These are phyloP conservation scores for Acipenser oxyrinchus DNA, from an alignment of 2,797 vertebrate genomes.

Conservation along the genomic window DNA sequence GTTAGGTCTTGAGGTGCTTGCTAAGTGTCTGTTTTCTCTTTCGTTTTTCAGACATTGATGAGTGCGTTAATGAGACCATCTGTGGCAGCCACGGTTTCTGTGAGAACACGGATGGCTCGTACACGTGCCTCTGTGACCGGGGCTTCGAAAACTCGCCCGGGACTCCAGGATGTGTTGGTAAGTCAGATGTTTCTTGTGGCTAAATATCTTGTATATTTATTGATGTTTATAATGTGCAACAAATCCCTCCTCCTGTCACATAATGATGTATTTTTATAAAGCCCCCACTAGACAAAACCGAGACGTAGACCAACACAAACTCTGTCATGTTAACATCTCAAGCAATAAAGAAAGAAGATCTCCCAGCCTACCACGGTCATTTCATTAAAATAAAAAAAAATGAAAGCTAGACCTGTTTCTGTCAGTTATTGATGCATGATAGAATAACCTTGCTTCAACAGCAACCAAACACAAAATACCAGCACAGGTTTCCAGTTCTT, in stretches of 20 bases:
- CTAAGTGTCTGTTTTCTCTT: constrained; percentile 22
- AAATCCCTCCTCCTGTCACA: too few species aligned
- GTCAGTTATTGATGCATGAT: too few species aligned
- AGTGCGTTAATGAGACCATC: constrained; percentile 56
- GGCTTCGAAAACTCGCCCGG: constrained; percentile 48
- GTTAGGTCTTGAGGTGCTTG: constrained; percentile 21
- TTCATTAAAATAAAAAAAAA: too few species aligned
- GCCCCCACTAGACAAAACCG: too few species aligned
- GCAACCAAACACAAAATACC: not conserved
- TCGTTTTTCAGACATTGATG: constrained; percentile 49
- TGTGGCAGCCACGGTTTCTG: constrained; percentile 57
- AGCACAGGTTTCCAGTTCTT: not conserved
- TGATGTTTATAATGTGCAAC: too few species aligned
- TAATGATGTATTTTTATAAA: too few species aligned
- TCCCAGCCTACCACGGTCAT: too few species aligned
- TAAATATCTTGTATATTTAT: too few species aligned
- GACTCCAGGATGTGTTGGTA: constrained; percentile 51
- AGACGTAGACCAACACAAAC: too few species aligned
- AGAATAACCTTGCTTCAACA: not conserved
- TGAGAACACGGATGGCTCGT: constrained; percentile 59
- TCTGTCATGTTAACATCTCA: too few species aligned
- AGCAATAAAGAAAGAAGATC: too few species aligned
- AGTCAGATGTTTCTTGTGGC: constrained; percentile 30
- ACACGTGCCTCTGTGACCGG: constrained; percentile 54
- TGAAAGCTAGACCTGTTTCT: too few species aligned